Base-by-base conservation (phyloP, 2,888 invertebrate genomes). In the Thymelicus sylvestris region DNA sequence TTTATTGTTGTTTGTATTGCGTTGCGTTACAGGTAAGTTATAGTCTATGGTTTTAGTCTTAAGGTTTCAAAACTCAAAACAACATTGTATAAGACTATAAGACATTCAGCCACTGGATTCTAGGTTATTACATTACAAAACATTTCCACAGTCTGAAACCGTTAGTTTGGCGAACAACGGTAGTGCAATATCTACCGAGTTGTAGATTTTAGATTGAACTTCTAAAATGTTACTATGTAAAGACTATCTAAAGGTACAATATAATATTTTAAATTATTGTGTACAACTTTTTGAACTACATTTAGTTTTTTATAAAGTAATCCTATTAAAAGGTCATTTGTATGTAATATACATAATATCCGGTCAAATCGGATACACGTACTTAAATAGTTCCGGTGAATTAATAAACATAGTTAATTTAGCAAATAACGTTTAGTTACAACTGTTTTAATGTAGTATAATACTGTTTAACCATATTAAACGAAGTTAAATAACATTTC, bases 81-180 rank as follows among this genome's bases (percentile, higher is more conserved):
- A 67, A 47, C 47, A 47, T 63, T 47, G 19, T 19, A 19, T 2
- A 13, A 59, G 41, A 38, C 31, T 19, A 19, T 2, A 13, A 59
- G 41, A 38, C 31, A 7, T 67, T n/a, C 44, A 24, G 44, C 57
- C 48, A 48, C 19, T 38, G 44, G 47, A 57, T 68, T 68, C 57
- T 68, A 68, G 68, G 68, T 68, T 68, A 68, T 68, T 57, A 48
- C 63, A 68, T 68, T 57, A 48, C 63, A 55, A 68, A 63, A 68
- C 68, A 63, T 52, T 67, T 41, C 67, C 44, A 39, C 66, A 66
- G 10, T 63, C 31, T 31, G 38, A 38, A 63, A 57, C 68, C 68
- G 68, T 68, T 68, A 68, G 68, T 68, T 68, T 63, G 55, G 68
- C 47, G 57, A 68, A 44, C 57, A 57, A 68, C 63, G 68, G 63